Evolutionary conservation across 2,888 invertebrate species (phyloP).

Genomic region (Steinernema carpocapsae): DNA sequence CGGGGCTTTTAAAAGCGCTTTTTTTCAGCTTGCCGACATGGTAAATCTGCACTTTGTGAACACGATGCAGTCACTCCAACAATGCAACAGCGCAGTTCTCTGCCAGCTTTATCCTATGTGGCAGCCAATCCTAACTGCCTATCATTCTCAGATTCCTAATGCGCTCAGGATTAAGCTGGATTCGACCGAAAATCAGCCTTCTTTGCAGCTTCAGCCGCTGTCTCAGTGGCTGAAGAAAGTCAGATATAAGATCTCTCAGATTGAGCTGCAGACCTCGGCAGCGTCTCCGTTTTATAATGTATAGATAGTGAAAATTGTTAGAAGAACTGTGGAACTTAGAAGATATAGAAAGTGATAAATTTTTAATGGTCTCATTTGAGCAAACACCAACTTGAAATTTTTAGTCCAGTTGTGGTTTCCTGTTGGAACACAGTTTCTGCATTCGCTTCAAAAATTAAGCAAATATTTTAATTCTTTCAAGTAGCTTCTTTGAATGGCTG

Average conservation of each 20-base stretch:
- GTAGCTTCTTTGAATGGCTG: too few relatives aligned
- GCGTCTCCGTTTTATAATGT: slow-evolving; percentile 83
- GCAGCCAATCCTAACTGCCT: slow-evolving; percentile 93
- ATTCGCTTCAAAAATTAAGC: too few relatives aligned
- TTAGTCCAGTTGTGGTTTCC: too few relatives aligned
- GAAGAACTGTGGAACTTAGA: neutral
- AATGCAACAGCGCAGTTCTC: slow-evolving; percentile 89
- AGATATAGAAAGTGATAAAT: neutral
- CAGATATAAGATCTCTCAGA: slow-evolving; percentile 97
- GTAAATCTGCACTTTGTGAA: slow-evolving; percentile 95
- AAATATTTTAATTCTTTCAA: too few relatives aligned
- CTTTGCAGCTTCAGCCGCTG: slow-evolving; percentile 68
- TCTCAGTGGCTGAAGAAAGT: slow-evolving; percentile 82
- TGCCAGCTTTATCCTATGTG: slow-evolving; percentile 90
- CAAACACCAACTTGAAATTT: too few relatives aligned
- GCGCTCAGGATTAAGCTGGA: slow-evolving; percentile 74
- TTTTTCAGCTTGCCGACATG: slow-evolving; percentile 86
- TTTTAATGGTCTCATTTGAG: neutral
- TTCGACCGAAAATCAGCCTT: slow-evolving; percentile 83
- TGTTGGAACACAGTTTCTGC: too few relatives aligned
- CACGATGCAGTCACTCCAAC: slow-evolving; percentile 89
- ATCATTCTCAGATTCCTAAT: slow-evolving; percentile 78
- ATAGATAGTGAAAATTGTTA: slow-evolving; percentile 44
- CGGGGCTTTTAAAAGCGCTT: neutral
- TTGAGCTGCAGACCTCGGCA: slow-evolving; percentile 88